Percentiles rank a stretch among this genome's conserved stretches.
Conservation (phyloP, 2,113 vertebrate species). For the Hyperopisus bebe region DNA sequence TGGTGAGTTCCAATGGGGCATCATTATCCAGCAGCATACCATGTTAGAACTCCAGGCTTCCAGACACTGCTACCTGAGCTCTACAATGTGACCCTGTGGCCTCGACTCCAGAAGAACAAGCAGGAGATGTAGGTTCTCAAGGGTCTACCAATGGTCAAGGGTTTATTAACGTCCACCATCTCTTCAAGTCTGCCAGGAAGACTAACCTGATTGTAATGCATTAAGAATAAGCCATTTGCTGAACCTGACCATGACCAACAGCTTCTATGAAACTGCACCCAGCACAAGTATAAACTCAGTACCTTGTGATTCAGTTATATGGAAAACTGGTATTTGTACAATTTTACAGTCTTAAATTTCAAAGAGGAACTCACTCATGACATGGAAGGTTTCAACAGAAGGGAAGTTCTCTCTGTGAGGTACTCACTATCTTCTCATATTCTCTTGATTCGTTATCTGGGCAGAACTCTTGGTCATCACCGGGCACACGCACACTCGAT, state of each 20-base stretch:
- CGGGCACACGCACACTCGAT: not conserved
- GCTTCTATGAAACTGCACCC: slow-evolving; percentile 10
- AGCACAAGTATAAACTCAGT: slow-evolving; percentile 56
- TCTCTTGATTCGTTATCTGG: not conserved
- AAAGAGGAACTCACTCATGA: slow-evolving; percentile 77
- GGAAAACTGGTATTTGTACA: slow-evolving; percentile 28
- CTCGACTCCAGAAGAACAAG: slow-evolving; percentile 46
- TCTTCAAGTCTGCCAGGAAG: slow-evolving; percentile 59
- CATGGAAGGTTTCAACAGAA: slow-evolving; percentile 85
- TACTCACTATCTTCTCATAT: not conserved
- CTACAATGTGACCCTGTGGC: slow-evolving; percentile 73
- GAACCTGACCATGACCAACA: slow-evolving; percentile 55
- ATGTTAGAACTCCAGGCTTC: slow-evolving; percentile 78
- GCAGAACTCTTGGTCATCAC: not conserved
- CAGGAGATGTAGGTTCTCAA: slow-evolving; percentile 65
- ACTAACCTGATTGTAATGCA: slow-evolving; percentile 81
- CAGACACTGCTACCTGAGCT: slow-evolving; percentile 54
- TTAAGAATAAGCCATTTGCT: slow-evolving; percentile 64
- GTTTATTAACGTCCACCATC: slow-evolving; percentile 49
- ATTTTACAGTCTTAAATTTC: slow-evolving; percentile 67
- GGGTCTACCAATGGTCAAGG: slow-evolving; percentile 41
- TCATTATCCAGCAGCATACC: slow-evolving; percentile 14
- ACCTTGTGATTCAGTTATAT: slow-evolving; percentile 67
- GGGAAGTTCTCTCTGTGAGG: slow-evolving; percentile 47
- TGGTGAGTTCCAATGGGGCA: slow-evolving; percentile 49